phyloP scores from a whole-genome alignment of 2,113 vertebrate genomes.

The Phaetusa simplex region DNA sequence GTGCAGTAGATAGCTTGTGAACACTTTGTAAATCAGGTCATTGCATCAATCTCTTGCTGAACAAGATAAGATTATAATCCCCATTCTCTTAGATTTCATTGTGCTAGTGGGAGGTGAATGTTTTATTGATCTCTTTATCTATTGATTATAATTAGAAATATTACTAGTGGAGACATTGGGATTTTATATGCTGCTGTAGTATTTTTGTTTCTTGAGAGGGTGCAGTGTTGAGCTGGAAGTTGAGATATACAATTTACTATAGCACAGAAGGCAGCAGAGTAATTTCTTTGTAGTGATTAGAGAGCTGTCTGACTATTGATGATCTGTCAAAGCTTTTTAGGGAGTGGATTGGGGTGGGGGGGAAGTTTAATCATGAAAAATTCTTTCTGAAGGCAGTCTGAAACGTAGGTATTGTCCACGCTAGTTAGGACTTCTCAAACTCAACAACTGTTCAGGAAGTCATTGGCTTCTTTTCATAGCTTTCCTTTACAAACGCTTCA shows the following conservation, averaged over 20 bases:
- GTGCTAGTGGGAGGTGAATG: not conserved
- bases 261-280: not conserved
- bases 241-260: not conserved
- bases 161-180: not conserved
- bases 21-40: not conserved
- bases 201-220: not conserved
- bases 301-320: not conserved
- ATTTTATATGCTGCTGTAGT: not conserved
- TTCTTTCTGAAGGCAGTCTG: not conserved
- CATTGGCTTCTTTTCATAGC: not conserved
- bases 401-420: not conserved
- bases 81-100: not conserved
- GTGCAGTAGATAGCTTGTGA: not conserved
- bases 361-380: not conserved
- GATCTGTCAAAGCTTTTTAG: not conserved
- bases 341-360: not conserved
- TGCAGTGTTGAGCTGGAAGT: not conserved
- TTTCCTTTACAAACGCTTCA: not conserved
- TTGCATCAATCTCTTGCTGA: not conserved
- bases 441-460: not conserved
- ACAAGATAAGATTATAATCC: not conserved
- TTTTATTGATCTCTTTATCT: not conserved
- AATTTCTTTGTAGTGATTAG: not conserved
- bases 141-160: not conserved
- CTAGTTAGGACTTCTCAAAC: not conserved